Evolutionary conservation across 2,113 vertebrate genomes (phyloP), one percentile per base, ranked within the genome.

Genomic region (Strix uralensis): DNA sequence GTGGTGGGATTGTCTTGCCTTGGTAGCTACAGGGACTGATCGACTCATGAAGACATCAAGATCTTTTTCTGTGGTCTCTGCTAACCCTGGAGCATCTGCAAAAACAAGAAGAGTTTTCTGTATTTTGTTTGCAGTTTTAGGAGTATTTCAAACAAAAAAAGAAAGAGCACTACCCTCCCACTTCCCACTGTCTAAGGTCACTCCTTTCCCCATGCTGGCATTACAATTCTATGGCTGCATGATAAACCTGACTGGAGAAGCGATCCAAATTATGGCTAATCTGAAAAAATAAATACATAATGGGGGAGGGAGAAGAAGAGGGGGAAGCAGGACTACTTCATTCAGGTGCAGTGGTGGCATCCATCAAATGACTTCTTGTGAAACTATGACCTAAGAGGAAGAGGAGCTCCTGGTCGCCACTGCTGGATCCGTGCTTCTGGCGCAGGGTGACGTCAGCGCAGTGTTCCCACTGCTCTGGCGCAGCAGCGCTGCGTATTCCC

Each of bases 11-110:
- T 99, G 98, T 20, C 98, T 98, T 86, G 99, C 99, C 15, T 98
- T 98, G 40, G 98, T 92, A 32, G 98, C 98, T 36, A 99, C 88
- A 40, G 98, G 98, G 32, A 97, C 90, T 3, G 99, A 99, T 22
- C 98, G 98, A 92, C 99, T 99, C 91, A 98, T 95, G 90, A 99
- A 99, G 49, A 98, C 91, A 38, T 97, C 95, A 1, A 98, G 92
- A 26, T 99, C 98, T 72, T 98, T 97, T 30, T 58, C 96, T 19
- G 98, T 97, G 82, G 96, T 95, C 8, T 97, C 98, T 63, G 97
- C 96, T 65, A 99, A 98, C 81, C 97, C 96, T 49, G 99, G 99
- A 88, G 99, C 98, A 92, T 98, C 99, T 99, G 90, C 57, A 95
- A 80, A 61, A 97, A 97, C 75, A 75, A 93, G 49, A 81, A 81